Conservation (phyloP, 2,113 vertebrate genomes). For the Alligator mississippiensis region DNA sequence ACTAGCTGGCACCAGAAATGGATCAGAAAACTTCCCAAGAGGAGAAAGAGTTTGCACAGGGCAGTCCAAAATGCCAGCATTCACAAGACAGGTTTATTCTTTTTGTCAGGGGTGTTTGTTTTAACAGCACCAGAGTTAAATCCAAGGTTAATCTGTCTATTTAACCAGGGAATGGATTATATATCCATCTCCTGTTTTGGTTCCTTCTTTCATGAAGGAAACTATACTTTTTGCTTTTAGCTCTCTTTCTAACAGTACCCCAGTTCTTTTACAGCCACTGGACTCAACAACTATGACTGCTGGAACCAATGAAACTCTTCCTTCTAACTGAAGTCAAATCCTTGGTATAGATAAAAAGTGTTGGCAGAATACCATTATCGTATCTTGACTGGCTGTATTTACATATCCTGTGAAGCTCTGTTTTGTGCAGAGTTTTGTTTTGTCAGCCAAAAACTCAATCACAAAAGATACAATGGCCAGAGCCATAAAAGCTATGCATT, state of each 20-base stretch:
- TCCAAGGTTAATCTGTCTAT: not conserved
- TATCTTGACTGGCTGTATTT: not conserved
- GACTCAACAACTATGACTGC: not conserved
- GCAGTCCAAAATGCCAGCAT: not conserved
- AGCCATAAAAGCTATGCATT: not conserved
- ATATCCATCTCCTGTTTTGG: not conserved
- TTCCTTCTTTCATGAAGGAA: not conserved
- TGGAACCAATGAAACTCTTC: not conserved
- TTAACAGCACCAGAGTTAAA: not conserved
- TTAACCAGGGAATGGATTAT: not conserved
- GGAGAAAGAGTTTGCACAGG: not conserved
- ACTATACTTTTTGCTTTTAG: not conserved
- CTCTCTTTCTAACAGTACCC: not conserved
- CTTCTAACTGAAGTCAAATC: not conserved
- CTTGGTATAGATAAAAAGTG: not conserved
- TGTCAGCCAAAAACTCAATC: not conserved
- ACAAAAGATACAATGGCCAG: not conserved
- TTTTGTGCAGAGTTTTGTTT: not conserved
- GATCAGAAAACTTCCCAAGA: not conserved
- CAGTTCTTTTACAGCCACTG: not conserved
- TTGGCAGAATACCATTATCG: not conserved
- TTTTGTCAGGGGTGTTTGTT: not conserved
- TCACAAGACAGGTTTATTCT: not conserved
- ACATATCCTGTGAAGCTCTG: not conserved
- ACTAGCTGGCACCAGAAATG: not conserved